Conservation (phyloP, 2,797 vertebrate species). For the Oreochromis mossambicus region DNA sequence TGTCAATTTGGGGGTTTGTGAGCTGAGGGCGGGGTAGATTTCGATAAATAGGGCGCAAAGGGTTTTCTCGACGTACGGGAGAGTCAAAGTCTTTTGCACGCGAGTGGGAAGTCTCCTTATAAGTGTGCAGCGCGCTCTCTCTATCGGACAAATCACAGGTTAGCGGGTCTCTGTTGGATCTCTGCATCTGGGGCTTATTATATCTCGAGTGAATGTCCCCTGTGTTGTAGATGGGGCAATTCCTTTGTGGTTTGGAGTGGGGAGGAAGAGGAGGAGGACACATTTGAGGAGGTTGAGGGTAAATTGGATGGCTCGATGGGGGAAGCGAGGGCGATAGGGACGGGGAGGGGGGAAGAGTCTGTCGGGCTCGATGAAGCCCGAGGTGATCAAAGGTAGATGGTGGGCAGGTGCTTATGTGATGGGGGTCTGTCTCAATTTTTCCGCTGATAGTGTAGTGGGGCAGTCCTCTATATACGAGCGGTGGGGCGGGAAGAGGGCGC, state of each 20-base stretch:
- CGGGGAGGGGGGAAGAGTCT: constrained; percentile 74
- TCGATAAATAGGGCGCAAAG: constrained; percentile 72
- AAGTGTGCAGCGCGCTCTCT: constrained; percentile 58
- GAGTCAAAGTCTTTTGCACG: constrained; percentile 71
- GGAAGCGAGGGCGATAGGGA: constrained; percentile 79
- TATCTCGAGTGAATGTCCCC: constrained; percentile 67
- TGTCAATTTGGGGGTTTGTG: constrained; percentile 57
- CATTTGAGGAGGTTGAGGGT: constrained; percentile 70
- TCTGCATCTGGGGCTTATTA: constrained; percentile 58
- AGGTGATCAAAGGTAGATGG: constrained; percentile 80
- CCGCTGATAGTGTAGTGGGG: constrained; percentile 69
- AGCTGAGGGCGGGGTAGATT: constrained; percentile 67
- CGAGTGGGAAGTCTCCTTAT: constrained; percentile 55
- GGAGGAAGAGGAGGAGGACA: constrained; percentile 78
- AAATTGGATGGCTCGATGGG: constrained; percentile 73
- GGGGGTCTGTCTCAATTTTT: constrained; percentile 80
- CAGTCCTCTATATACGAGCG: constrained; percentile 72
- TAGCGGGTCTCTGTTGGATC: constrained; percentile 71
- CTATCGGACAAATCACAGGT: constrained; percentile 71
- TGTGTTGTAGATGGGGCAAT: constrained; percentile 57
- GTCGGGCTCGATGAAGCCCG: constrained; percentile 79
- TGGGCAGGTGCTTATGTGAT: constrained; percentile 77
- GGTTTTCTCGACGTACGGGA: constrained; percentile 68
- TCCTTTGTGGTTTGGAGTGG: constrained; percentile 79
- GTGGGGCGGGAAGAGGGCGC: constrained; percentile 78